phyloP scores from a whole-genome alignment of 2,797 vertebrate species.

The Ctenosaura bakeri region DNA sequence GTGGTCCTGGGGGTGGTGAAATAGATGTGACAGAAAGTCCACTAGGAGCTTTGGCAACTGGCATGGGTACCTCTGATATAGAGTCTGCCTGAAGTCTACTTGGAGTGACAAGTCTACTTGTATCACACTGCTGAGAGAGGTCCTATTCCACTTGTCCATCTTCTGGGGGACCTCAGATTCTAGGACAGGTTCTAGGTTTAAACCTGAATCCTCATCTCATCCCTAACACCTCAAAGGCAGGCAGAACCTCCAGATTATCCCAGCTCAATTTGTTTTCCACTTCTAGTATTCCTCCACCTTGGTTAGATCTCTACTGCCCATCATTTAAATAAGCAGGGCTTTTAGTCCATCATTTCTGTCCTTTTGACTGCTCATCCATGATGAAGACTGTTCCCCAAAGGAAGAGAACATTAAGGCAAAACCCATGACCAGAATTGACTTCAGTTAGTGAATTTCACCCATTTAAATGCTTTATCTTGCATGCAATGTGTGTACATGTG shows the following conservation, averaged over 20 bases:
- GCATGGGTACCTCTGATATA: neutral
- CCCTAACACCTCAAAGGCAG: neutral
- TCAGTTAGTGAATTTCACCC: neutral
- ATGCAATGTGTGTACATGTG: neutral
- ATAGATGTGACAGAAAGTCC: neutral
- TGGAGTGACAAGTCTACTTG: neutral
- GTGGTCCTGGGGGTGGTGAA: neutral
- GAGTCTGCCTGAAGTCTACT: neutral
- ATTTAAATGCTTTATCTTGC: neutral
- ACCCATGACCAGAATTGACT: neutral
- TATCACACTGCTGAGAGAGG: neutral
- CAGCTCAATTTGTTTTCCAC: neutral
- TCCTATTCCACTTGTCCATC: neutral
- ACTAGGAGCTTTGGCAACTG: neutral
- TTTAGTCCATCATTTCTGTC: slow-evolving; percentile 1
- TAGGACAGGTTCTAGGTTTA: neutral
- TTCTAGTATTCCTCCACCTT: neutral
- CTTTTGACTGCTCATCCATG: neutral
- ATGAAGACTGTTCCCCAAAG: neutral
- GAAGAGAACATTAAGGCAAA: neutral
- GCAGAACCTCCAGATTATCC: neutral
- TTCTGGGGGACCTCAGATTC: neutral
- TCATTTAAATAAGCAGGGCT: neutral
- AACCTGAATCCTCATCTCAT: neutral
- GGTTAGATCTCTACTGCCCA: neutral